phyloP scores from a whole-genome alignment of 2,113 vertebrate species.

The Columbina picui region DNA sequence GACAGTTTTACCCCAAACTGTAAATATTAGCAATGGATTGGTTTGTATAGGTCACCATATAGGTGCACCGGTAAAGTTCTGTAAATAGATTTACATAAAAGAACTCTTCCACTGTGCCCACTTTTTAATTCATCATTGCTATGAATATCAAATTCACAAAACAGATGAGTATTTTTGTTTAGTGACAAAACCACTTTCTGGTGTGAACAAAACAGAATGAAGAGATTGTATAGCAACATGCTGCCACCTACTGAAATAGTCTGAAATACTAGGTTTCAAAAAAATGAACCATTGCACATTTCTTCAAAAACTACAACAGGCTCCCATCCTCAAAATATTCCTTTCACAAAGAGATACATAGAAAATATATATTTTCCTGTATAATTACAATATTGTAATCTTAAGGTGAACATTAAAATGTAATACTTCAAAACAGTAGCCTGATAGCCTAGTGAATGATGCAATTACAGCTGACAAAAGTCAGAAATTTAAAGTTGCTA shows the following conservation, averaged over 20 bases:
- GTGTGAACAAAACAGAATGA: neutral
- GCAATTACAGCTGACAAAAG: neutral
- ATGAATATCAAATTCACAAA: neutral
- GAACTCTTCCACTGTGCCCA: neutral
- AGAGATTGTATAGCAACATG: neutral
- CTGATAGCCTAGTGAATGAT: neutral
- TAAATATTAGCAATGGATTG: neutral
- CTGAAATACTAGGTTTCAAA: neutral
- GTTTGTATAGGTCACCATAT: neutral
- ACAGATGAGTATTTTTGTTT: neutral
- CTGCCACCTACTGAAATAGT: slow-evolving; percentile 71
- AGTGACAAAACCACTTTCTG: neutral
- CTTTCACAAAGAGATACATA: neutral
- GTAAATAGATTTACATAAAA: neutral
- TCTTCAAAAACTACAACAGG: neutral
- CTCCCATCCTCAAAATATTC: neutral
- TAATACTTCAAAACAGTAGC: neutral
- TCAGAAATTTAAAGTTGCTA: neutral
- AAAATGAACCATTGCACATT: neutral
- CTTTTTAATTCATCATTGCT: neutral
- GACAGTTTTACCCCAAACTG: neutral
- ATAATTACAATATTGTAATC: neutral
- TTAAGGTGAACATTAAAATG: neutral
- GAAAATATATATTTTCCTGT: neutral
- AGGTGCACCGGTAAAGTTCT: neutral